These are phyloP conservation scores for Noctilio leporinus DNA, from an alignment of 2,113 vertebrate species.

Conservation along the genomic window DNA sequence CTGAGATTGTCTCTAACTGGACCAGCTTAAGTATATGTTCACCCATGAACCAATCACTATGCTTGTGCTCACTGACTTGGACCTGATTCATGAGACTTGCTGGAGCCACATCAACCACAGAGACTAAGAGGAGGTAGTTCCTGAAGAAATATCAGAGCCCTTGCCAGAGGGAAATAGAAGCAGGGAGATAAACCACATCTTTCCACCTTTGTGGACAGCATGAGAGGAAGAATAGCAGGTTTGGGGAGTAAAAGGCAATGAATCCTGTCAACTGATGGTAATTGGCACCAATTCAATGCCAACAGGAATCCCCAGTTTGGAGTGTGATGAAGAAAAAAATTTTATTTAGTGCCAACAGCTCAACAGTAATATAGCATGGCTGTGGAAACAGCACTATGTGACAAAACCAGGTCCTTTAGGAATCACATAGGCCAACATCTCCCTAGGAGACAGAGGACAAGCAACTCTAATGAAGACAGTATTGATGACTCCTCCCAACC, in stretches of 20 bases:
- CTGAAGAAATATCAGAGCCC: neutral
- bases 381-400: neutral
- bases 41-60: neutral
- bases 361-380: neutral
- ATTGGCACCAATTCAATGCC: no score
- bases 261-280: neutral
- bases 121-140: neutral
- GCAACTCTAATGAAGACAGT: neutral
- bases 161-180: neutral
- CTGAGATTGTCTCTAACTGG: neutral
- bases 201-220: neutral
- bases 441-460: neutral
- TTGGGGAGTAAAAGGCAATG: neutral
- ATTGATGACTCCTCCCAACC: neutral
- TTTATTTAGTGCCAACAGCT: neutral
- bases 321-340: neutral
- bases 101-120: neutral
- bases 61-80: neutral
- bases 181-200: neutral
- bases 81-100: neutral
- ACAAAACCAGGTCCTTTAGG: neutral
- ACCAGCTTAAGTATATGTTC: no score
- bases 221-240: neutral
- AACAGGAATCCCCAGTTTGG: no score
- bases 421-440: neutral